Conservation (phyloP, 2,797 vertebrate species). For the Danio kyathit region DNA sequence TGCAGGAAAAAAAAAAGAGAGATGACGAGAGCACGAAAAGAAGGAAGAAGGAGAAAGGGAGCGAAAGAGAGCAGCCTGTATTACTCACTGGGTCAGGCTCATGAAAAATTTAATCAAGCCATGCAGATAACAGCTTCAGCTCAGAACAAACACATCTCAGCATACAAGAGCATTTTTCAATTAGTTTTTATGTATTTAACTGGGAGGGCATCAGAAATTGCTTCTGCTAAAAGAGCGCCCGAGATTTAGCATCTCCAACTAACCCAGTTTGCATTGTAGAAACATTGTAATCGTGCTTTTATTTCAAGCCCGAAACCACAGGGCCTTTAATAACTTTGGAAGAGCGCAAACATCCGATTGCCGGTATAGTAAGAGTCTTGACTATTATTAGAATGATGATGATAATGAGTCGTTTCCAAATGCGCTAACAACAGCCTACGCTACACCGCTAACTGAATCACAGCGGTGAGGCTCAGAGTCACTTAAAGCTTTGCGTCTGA, state of each 20-base stretch:
- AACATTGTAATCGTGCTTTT: slow-evolving; percentile 13
- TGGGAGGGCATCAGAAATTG: slow-evolving; percentile 3
- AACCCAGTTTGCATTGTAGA: slow-evolving; percentile 21
- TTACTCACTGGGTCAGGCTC: slow-evolving; percentile 73
- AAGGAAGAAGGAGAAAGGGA: slow-evolving; percentile 33
- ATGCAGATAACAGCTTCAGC: slow-evolving; percentile 72
- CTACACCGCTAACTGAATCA: slow-evolving; percentile 66
- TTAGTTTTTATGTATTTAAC: slow-evolving; percentile 43
- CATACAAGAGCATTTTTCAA: slow-evolving; percentile 40
- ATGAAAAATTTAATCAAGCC: slow-evolving; percentile 80
- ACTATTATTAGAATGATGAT: slow-evolving; percentile 76
- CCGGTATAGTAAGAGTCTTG: slow-evolving; percentile 67
- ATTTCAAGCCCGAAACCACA: slow-evolving; percentile 14
- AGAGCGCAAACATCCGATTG: slow-evolving; percentile 35
- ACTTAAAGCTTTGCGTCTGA: slow-evolving; percentile 37
- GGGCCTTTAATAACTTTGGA: slow-evolving; percentile 12
- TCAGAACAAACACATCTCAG: slow-evolving; percentile 57
- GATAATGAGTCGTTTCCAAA: slow-evolving; percentile 77
- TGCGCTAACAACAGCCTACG: slow-evolving; percentile 74
- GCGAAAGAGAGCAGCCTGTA: slow-evolving; percentile 61
- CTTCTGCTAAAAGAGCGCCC: neutral
- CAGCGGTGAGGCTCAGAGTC: slow-evolving; percentile 15
- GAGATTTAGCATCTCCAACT: slow-evolving; percentile 14
- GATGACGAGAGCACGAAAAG: slow-evolving; percentile 3
- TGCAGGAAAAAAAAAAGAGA: neutral